These are phyloP conservation scores for Hoplostethus atlanticus DNA, from an alignment of 2,797 vertebrate genomes.

Conservation along the genomic window DNA sequence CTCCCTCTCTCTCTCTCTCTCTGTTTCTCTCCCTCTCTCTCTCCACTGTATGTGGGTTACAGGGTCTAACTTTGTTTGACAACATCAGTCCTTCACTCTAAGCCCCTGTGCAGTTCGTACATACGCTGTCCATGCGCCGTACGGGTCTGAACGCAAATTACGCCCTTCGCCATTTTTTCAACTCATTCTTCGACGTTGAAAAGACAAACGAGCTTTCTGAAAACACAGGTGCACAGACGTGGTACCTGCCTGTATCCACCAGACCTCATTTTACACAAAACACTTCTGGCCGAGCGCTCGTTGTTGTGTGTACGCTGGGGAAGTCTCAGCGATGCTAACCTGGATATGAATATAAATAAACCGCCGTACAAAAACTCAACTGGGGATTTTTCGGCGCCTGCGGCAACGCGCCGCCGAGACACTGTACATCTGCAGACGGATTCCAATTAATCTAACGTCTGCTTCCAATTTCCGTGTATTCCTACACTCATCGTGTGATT, in stretches of 20 bases:
- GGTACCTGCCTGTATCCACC: constrained; percentile 1
- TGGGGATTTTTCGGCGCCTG: constrained; percentile 40
- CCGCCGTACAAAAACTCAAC: constrained; percentile 26
- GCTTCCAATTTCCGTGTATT: constrained; percentile 47
- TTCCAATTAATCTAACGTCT: constrained; percentile 48
- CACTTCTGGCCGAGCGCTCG: constrained; percentile 32
- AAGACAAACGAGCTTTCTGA: not conserved
- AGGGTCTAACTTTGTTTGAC: constrained; percentile 11
- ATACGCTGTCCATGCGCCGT: not conserved
- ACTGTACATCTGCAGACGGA: constrained; percentile 37
- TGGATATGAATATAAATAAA: constrained; percentile 64
- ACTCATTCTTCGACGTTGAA: not conserved
- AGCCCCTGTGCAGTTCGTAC: not conserved
- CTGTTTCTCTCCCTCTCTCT: not conserved
- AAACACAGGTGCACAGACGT: constrained; percentile 16
- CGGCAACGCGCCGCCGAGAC: constrained; percentile 18
- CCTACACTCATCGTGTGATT: constrained; percentile 20
- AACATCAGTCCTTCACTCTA: not conserved
- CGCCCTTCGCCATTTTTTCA: not conserved
- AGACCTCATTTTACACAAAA: constrained; percentile 21
- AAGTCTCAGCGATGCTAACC: constrained; percentile 57
- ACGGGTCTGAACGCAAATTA: not conserved
- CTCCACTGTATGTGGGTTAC: constrained; percentile 6
- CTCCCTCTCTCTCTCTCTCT: not conserved
- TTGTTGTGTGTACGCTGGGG: constrained; percentile 26